Evolutionary conservation across 2,113 vertebrate genomes (phyloP).

Genomic region (Microtus pennsylvanicus): DNA sequence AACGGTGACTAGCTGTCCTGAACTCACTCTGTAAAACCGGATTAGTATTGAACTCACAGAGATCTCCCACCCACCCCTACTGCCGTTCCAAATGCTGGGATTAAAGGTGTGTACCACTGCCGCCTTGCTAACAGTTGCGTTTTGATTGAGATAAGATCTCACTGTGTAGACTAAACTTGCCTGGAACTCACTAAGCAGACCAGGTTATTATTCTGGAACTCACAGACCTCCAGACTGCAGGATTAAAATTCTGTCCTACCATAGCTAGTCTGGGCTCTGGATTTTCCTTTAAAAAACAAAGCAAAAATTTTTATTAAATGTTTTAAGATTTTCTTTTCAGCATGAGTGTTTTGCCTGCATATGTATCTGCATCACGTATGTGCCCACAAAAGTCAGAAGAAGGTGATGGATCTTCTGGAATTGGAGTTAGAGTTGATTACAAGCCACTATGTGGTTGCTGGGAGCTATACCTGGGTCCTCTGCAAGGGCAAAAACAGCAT

Average conservation of each 20-base stretch:
- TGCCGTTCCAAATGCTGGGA: too few relatives aligned
- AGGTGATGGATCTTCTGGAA: background rate
- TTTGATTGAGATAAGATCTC: background rate
- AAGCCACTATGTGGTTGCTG: background rate
- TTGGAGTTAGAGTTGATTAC: background rate
- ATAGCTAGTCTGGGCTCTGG: background rate
- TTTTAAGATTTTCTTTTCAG: background rate
- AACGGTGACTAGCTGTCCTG: too few relatives aligned
- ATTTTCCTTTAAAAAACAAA: background rate
- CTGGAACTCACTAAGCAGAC: background rate
- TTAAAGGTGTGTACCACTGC: too few relatives aligned
- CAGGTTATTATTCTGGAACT: background rate
- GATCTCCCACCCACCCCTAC: too few relatives aligned
- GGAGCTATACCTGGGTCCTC: too few relatives aligned
- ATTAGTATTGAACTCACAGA: too few relatives aligned
- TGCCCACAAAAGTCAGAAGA: background rate
- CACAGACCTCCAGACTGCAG: background rate
- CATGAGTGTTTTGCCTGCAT: background rate
- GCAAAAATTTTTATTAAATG: background rate
- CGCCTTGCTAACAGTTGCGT: background rate
- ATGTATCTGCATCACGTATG: background rate
- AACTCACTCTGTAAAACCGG: too few relatives aligned
- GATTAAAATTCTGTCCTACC: background rate
- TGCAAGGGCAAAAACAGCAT: background rate
- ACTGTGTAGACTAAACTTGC: background rate